Conservation (phyloP, 1,140 invertebrate genomes). For the Ostrea edulis region DNA sequence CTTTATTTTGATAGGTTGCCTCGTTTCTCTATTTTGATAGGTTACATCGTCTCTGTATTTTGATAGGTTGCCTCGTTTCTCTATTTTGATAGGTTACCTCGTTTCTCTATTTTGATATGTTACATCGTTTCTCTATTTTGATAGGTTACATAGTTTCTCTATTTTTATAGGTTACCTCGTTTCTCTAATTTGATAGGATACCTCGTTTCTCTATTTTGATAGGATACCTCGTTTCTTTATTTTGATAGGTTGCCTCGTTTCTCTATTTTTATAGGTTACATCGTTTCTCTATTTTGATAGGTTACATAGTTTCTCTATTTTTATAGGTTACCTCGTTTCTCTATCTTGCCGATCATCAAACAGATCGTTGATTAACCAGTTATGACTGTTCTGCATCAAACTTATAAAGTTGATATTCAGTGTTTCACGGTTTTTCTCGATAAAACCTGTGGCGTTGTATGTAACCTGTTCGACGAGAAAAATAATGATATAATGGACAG, state of each 20-base stretch:
- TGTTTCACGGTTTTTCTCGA: constrained; percentile 96
- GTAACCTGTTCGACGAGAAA: constrained; percentile 62
- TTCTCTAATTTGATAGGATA: constrained; percentile 61
- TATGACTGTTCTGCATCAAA: constrained; percentile 70
- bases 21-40: too few species aligned
- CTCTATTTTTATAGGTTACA: constrained; percentile 64
- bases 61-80: constrained; percentile 61
- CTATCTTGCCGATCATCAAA: constrained; percentile 65
- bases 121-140: constrained; percentile 61
- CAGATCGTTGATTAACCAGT: constrained; percentile 68
- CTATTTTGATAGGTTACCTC: constrained; percentile 62
- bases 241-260: constrained; percentile 60
- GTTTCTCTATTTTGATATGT: constrained; percentile 59
- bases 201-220: constrained; percentile 60
- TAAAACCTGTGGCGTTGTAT: constrained; percentile 91
- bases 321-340: constrained; percentile 52
- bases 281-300: constrained; percentile 59
- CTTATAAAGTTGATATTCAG: constrained; percentile 66
- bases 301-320: too few species aligned
- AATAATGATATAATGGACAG: not conserved
- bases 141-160: constrained; percentile 60
- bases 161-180: too few species aligned
- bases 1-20: too few species aligned
- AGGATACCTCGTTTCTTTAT: constrained; percentile 60
- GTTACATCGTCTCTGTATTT: constrained; percentile 59